Evolutionary conservation across 2,113 vertebrate genomes (phyloP).

Genomic region (Arothron firmamentum): DNA sequence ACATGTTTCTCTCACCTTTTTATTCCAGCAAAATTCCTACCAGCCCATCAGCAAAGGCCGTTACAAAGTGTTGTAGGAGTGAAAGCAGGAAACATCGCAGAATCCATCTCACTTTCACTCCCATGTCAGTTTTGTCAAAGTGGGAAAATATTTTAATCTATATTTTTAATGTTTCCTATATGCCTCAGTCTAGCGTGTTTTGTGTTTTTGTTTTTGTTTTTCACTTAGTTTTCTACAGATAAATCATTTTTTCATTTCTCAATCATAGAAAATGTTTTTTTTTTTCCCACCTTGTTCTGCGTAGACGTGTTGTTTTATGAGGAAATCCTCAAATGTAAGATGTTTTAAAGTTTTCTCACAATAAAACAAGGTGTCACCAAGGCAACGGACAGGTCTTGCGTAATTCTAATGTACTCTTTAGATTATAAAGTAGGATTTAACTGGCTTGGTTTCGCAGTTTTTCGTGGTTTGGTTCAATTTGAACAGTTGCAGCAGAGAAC

Average conservation of each 20-base stretch:
- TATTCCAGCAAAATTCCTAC: slow-evolving; percentile 95
- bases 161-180: slow-evolving; percentile 35
- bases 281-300: slow-evolving; percentile 15
- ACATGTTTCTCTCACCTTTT: slow-evolving; percentile 11
- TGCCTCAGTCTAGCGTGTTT: background rate
- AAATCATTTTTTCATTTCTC: slow-evolving; percentile 9
- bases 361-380: slow-evolving; percentile 43
- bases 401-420: slow-evolving; percentile 16
- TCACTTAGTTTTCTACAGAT: slow-evolving; percentile 11
- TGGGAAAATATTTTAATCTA: slow-evolving; percentile 43
- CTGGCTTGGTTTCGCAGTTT: slow-evolving; percentile 9
- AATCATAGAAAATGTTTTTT: background rate
- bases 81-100: slow-evolving; percentile 1
- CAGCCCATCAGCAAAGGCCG: slow-evolving; percentile 98
- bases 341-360: slow-evolving; percentile 45
- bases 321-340: slow-evolving; percentile 7
- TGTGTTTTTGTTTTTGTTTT: slow-evolving; percentile 7
- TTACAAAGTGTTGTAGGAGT: slow-evolving; percentile 93
- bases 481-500: slow-evolving; percentile 11
- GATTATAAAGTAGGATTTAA: slow-evolving; percentile 46
- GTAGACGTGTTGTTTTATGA: slow-evolving; percentile 12
- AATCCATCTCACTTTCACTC: background rate
- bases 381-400: slow-evolving; percentile 8
- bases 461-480: background rate
- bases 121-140: slow-evolving; percentile 11